Evolutionary conservation across 2,113 vertebrate species (phyloP).

Genomic region (Pampusana beccarii): DNA sequence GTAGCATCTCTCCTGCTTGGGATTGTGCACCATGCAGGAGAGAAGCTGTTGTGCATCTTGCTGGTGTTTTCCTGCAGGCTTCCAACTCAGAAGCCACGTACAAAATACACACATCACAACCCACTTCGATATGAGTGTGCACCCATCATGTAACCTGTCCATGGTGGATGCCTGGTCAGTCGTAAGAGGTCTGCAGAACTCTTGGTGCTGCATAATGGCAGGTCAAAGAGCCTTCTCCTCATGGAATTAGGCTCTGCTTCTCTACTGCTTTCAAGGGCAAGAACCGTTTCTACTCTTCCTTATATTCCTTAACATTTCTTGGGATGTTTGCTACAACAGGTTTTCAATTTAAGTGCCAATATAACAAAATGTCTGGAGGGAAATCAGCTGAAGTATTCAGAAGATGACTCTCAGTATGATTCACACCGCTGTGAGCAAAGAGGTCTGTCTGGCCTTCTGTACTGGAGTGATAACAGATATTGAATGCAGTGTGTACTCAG

Average conservation of each 20-base stretch:
- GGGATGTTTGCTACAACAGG: background rate
- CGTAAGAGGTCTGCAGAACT: background rate
- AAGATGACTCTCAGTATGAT: slow-evolving; percentile 48
- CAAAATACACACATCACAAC: background rate
- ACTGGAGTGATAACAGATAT: slow-evolving; percentile 49
- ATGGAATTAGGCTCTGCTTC: background rate
- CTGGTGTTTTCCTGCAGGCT: background rate
- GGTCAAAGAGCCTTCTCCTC: background rate
- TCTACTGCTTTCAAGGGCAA: background rate
- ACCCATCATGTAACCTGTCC: background rate
- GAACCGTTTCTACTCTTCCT: background rate
- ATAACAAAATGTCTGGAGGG: slow-evolving; percentile 40
- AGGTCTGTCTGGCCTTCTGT: slow-evolving; percentile 46
- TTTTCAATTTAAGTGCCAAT: slow-evolving; percentile 41
- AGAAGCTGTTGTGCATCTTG: background rate
- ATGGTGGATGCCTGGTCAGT: background rate
- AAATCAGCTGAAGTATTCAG: slow-evolving; percentile 43
- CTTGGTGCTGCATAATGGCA: background rate
- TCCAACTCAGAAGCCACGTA: background rate
- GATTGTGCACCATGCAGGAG: background rate
- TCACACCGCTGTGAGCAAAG: slow-evolving; percentile 43
- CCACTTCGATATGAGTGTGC: background rate
- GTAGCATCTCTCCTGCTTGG: background rate
- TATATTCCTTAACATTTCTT: background rate
- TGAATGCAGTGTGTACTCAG: slow-evolving; percentile 34